A percentile compares a stretch with the other conserved stretches of the same genome.
phyloP scores from a whole-genome alignment of 1,140 invertebrate species.

The Drosophila jambulina region DNA sequence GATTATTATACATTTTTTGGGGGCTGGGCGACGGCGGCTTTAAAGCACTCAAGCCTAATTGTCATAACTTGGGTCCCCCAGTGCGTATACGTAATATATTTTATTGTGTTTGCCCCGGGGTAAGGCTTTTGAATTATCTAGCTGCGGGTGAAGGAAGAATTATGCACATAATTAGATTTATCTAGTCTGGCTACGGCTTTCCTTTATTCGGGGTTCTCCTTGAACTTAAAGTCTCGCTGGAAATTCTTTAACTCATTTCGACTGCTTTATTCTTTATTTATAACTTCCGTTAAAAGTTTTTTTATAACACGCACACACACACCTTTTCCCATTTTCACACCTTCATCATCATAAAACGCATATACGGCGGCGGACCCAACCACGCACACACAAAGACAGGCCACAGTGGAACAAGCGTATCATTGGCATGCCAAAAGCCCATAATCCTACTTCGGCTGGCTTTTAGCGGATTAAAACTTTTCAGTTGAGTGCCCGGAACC shows the following conservation, averaged over 20 bases:
- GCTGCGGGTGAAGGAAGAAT: not conserved
- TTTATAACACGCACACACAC: conserved; percentile 56
- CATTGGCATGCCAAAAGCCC: conserved; percentile 55
- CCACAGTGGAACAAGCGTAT: conserved; percentile 32
- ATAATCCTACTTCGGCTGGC: conserved; percentile 58
- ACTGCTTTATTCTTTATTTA: conserved; percentile 43
- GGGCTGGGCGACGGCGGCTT: not conserved
- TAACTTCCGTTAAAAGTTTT: conserved; percentile 52
- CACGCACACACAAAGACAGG: conserved; percentile 25
- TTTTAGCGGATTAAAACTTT: conserved; percentile 80
- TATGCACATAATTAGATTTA: conserved; percentile 19
- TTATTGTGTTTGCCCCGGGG: conserved; percentile 29
- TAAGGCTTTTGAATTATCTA: conserved; percentile 17
- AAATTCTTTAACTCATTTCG: not conserved
- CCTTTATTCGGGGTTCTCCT: not conserved
- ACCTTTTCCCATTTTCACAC: conserved; percentile 53
- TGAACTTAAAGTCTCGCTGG: not conserved
- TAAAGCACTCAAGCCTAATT: conserved; percentile 37
- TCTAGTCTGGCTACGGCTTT: not conserved
- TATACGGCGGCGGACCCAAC: conserved; percentile 5
- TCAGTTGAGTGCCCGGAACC: conserved; percentile 45
- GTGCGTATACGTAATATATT: conserved; percentile 45
- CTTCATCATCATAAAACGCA: conserved; percentile 66
- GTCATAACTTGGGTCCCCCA: conserved; percentile 26
- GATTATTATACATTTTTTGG: conserved; percentile 14